Evolutionary conservation across 2,113 vertebrate species (phyloP).

Genomic region (Centropus unirufus): DNA sequence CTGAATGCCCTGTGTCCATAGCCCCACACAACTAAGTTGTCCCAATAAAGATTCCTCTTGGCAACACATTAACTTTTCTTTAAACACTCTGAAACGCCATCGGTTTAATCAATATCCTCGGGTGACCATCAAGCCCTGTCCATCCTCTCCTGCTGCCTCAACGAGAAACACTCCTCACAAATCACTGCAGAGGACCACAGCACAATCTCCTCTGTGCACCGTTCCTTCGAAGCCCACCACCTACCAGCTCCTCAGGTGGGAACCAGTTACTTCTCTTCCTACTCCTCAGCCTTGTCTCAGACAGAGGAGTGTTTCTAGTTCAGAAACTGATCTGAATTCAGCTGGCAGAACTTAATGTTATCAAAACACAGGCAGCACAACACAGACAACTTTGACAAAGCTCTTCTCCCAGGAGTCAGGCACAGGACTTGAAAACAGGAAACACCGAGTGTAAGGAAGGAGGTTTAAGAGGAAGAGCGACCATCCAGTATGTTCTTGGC

Average conservation of each 20-base stretch:
- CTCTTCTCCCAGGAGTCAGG: background rate
- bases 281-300: background rate
- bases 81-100: background rate
- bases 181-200: background rate
- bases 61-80: constrained; percentile 22
- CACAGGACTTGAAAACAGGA: constrained; percentile 3
- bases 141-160: background rate
- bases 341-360: background rate
- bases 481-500: background rate
- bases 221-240: background rate
- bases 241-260: background rate
- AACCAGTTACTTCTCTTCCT: background rate
- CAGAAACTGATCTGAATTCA: background rate
- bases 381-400: constrained; percentile 18
- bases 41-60: background rate
- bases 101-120: background rate
- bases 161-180: background rate
- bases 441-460: background rate
- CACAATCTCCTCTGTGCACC: background rate
- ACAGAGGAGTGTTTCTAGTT: background rate
- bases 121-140: background rate
- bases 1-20: background rate
- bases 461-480: background rate
- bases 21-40: background rate
- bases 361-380: background rate